Evolutionary conservation across 1,140 invertebrate species (phyloP), one percentile per base, ranked within the genome.

Genomic region (Heliothis virescens): DNA sequence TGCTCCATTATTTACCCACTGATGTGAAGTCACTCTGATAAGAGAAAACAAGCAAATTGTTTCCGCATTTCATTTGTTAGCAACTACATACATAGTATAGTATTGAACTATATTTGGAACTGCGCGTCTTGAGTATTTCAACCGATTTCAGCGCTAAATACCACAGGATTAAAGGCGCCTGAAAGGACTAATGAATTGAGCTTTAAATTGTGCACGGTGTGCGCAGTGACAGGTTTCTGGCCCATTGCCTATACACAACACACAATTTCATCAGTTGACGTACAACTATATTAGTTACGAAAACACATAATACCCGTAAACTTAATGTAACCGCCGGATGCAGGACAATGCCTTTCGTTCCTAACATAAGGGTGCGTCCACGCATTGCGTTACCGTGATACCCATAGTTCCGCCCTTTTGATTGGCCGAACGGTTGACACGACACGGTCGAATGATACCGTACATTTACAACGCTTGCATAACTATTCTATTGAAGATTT

Each of bases 381-480:
- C 89, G 88, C 90, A 89, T 87, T 83, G 82, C 84, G 82, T 83
- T 87, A 83, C 79, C 85, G 80, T 89, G 89, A 92, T 87, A 89
- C 67, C 67, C 91, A 86, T 59, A 93, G 90, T 90, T 93, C 91
- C 91, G 91, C 83, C 86, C 85, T 85, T 90, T 89, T 89, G 82
- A 90, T 84, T 83, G 84, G 80, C 84, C 85, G 55, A 83, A 80
- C 82, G 84, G 74, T 86, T 41, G 60, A 48, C 34, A n/a, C 84
- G 88, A 80, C 34, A 60, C 88, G 90, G 87, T 92, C 85, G 89
- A 92, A 85, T 90, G 89, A 79, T 74, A 84, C 76, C 73, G 77
- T 79, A 89, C 82, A 82, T 79, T 77, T 67, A 85, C 80, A 87
- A 84, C 72, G 76, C 71, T 90, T 90, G 86, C 88, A 82, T 85